Conservation (phyloP, 1,140 invertebrate genomes). For the Papilio dardanus region DNA sequence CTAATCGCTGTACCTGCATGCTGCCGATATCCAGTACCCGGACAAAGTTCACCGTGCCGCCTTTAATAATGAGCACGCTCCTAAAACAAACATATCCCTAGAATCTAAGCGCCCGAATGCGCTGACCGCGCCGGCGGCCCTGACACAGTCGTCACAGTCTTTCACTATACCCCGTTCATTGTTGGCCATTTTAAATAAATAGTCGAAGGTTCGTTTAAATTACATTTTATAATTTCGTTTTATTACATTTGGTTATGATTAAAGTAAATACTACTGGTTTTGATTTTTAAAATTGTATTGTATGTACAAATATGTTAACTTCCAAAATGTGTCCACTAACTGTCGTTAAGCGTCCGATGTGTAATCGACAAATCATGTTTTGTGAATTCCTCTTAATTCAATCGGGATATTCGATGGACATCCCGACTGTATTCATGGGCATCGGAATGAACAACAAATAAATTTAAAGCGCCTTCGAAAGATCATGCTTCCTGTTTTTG, state of each 20-base stretch:
- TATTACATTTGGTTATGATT: background rate
- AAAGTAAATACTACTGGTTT: background rate
- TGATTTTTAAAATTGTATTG: background rate
- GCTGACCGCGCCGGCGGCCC: background rate
- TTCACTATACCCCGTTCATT: background rate
- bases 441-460: background rate
- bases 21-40: conserved; percentile 39
- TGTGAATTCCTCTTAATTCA: background rate
- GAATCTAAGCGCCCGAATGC: background rate
- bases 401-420: background rate
- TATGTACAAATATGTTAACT: background rate
- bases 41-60: conserved; percentile 7
- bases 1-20: conserved; percentile 70
- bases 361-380: background rate
- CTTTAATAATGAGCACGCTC: conserved; percentile 17
- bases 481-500: background rate
- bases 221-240: background rate
- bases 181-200: background rate
- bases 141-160: background rate
- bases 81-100: conserved; percentile 18
- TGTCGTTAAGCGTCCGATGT: background rate
- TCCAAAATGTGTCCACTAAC: background rate
- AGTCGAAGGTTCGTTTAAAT: background rate
- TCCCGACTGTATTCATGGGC: background rate
- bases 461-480: no score